These are phyloP conservation scores for Catharus minimus DNA, from an alignment of 2,113 vertebrate genomes.

Conservation along the genomic window DNA sequence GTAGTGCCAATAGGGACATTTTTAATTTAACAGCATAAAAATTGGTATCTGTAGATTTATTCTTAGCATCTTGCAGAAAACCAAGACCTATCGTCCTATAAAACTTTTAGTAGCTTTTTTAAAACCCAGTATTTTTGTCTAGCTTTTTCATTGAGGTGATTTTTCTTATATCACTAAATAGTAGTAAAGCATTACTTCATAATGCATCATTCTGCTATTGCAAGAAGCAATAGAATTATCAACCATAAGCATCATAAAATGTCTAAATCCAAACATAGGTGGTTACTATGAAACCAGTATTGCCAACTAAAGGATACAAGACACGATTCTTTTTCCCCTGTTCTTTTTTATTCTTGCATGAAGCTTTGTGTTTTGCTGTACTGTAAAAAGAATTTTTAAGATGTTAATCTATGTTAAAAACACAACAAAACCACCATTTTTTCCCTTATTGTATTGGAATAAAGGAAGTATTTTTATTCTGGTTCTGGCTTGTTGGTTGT, in stretches of 20 bases:
- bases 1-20: neutral
- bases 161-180: no score
- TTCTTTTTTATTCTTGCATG: neutral
- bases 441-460: neutral
- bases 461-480: neutral
- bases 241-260: neutral
- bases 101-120: neutral
- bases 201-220: neutral
- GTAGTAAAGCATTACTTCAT: neutral
- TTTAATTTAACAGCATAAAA: neutral
- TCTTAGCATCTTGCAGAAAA: neutral
- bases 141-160: neutral
- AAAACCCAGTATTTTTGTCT: neutral
- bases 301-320: neutral
- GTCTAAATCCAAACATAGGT: neutral
- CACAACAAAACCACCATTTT: rapidly evolving
- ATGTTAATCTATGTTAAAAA: neutral
- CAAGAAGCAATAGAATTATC: neutral
- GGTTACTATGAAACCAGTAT: neutral
- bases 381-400: neutral
- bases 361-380: neutral
- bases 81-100: rapidly evolving
- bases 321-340: rapidly evolving
- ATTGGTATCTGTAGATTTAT: neutral
- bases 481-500: neutral